A percentile compares a stretch with the other conserved stretches of the same genome.
phyloP scores from a whole-genome alignment of 2,888 invertebrate genomes.

The Lasioglossum vierecki region DNA sequence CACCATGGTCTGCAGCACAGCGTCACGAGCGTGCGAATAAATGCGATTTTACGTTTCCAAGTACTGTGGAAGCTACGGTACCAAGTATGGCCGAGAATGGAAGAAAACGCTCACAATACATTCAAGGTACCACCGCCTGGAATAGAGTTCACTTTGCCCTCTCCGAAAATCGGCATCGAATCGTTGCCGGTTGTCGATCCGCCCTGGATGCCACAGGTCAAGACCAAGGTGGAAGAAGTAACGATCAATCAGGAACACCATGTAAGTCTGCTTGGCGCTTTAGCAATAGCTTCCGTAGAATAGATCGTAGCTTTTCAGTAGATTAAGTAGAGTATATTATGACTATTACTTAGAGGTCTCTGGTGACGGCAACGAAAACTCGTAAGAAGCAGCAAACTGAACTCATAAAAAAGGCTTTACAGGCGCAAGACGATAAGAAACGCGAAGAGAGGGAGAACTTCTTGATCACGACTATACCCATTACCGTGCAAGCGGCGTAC shows the following conservation, averaged over 20 bases:
- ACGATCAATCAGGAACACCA: slow-evolving; percentile 98
- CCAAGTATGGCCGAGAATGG: slow-evolving; percentile 99
- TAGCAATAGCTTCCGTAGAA: slow-evolving; percentile 14
- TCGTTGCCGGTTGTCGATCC: slow-evolving; percentile 98
- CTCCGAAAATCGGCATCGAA: slow-evolving; percentile 99
- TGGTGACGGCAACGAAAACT: slow-evolving; percentile 99
- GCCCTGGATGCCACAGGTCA: slow-evolving; percentile 99
- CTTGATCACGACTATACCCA: slow-evolving; percentile 97
- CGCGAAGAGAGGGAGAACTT: slow-evolving; percentile 97
- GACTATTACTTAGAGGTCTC: slow-evolving; percentile 88
- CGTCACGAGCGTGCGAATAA: slow-evolving; percentile 92
- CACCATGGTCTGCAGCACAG: slow-evolving; percentile 93
- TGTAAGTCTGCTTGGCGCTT: slow-evolving; percentile 85
- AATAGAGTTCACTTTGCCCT: slow-evolving; percentile 99
- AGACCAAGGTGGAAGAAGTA: slow-evolving; percentile 99
- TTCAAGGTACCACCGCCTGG: slow-evolving; percentile 99
- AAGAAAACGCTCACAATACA: slow-evolving; percentile 96
- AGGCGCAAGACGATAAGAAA: slow-evolving; percentile 98
- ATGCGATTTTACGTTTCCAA: slow-evolving; percentile 94
- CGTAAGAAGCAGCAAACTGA: slow-evolving; percentile 99
- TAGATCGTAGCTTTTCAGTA: slow-evolving; percentile 29
- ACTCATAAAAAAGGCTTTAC: slow-evolving; percentile 96
- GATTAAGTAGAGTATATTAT: slow-evolving; percentile 40
- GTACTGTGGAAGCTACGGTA: slow-evolving; percentile 98
- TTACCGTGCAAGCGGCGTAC: slow-evolving; percentile 97